A percentile compares a stretch with the other conserved stretches of the same genome.
Evolutionary conservation across 1,140 invertebrate species (phyloP).

Genomic region (Onthophagus taurus): DNA sequence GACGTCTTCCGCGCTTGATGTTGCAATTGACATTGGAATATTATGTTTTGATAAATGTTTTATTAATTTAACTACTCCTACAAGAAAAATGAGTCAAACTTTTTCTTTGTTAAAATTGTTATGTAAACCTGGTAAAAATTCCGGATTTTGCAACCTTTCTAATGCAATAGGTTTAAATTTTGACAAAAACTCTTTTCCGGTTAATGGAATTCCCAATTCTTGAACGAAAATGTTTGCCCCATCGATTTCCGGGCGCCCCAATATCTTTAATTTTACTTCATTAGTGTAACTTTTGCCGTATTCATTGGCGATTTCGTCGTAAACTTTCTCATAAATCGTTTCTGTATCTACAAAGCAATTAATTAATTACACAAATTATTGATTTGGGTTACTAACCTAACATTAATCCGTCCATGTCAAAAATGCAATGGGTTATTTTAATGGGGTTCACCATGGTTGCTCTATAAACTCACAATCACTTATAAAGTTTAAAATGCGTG

Average conservation of each 20-base stretch:
- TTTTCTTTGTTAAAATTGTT: not conserved
- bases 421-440: too few species aligned
- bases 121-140: slow-evolving; percentile 46
- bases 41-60: slow-evolving; percentile 67
- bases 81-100: slow-evolving; percentile 10
- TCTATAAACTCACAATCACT: too few species aligned
- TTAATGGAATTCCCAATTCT: slow-evolving; percentile 43
- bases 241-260: slow-evolving; percentile 49
- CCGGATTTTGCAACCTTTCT: slow-evolving; percentile 25
- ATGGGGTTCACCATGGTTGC: too few species aligned
- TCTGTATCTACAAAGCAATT: slow-evolving; percentile 35
- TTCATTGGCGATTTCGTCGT: slow-evolving; percentile 29
- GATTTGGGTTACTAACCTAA: not conserved
- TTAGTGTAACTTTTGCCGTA: slow-evolving; percentile 49
- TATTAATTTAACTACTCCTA: slow-evolving; percentile 75
- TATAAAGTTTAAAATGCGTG: too few species aligned
- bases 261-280: slow-evolving; percentile 45
- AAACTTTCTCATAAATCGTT: slow-evolving; percentile 33
- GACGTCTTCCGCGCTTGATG: slow-evolving; percentile 71
- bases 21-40: slow-evolving; percentile 80
- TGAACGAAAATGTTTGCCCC: slow-evolving; percentile 45
- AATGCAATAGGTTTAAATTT: slow-evolving; percentile 23
- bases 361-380: slow-evolving; percentile 3
- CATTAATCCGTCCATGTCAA: too few species aligned
- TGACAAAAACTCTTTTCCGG: slow-evolving; percentile 42